Conservation (phyloP, 2,113 vertebrate genomes). For the Macaca fascicularis region T2T-MFA8v1.1 NC_088377.1:34831501-34832000, state of each 20-base stretch:
- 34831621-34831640: not conserved
- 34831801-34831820: not conserved
- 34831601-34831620: not conserved
- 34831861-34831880: not conserved
- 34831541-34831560: no score
- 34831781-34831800: not conserved
- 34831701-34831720: not conserved
- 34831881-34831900: no score
- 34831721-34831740: rapidly evolving
- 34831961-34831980: no score
- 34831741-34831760: not conserved
- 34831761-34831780: rapidly evolving
- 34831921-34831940: rapidly evolving
- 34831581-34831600: not conserved
- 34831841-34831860: rapidly evolving
- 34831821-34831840: rapidly evolving
- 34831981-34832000: not conserved
- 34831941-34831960: rapidly evolving
- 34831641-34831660: not conserved
- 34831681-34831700: rapidly evolving
- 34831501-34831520: no score
- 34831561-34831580: no score
- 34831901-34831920: not conserved
- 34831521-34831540: no score
- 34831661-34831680: not conserved